phyloP scores from a whole-genome alignment of 2,113 vertebrate species.

The Agapornis roseicollis region DNA sequence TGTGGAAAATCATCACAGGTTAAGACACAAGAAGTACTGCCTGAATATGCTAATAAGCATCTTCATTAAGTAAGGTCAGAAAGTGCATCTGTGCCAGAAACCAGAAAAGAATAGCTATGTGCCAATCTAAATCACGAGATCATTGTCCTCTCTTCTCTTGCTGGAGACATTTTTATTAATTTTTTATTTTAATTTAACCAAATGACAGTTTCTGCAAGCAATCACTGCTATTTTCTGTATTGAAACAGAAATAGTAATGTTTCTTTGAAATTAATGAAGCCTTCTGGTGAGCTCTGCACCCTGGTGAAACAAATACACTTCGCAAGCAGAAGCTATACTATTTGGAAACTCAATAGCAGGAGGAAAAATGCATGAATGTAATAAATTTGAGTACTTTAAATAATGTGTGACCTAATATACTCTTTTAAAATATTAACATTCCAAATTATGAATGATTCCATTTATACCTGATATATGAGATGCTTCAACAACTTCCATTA shows the following conservation, averaged over 20 bases:
- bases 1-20: not conserved
- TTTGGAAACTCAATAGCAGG: not conserved
- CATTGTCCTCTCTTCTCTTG: not conserved
- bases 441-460: not conserved
- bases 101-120: not conserved
- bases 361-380: not conserved
- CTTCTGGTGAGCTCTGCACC: not conserved
- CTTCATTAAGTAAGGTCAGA: not conserved
- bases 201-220: not conserved
- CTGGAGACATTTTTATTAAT: not conserved
- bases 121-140: not conserved
- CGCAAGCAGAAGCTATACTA: not conserved
- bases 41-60: not conserved
- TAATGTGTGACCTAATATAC: not conserved
- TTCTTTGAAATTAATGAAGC: not conserved
- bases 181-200: not conserved
- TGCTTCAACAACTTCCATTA: not conserved
- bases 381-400: constrained; percentile 18
- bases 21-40: not conserved
- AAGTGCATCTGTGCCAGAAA: not conserved
- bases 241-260: not conserved
- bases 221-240: not conserved
- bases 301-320: not conserved
- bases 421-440: constrained; percentile 40
- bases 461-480: not conserved